Base-by-base conservation (phyloP, 1,140 invertebrate genomes). In the Macrosteles quadrilineatus region DNA sequence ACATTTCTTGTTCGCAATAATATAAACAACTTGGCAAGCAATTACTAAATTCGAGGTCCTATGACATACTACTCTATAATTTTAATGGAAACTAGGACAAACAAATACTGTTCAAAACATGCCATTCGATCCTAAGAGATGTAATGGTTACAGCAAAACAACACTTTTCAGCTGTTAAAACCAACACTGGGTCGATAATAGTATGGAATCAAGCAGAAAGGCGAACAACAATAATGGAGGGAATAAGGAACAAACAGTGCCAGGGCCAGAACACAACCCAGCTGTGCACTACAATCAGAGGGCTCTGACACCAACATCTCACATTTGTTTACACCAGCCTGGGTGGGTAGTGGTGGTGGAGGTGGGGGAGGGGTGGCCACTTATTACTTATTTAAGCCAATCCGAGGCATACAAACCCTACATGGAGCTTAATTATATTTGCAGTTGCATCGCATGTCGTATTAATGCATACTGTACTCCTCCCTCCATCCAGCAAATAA, bases 361-460 rank as follows among this genome's bases (percentile, higher is more conserved):
- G 3, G 14, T 3, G 4, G 47, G 21, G 47, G n/a, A 11, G 47
- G 47, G 21, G 21, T 50, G 47, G 4, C 6, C 3, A 3, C 6
- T 50, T 50, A 21, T 50, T 19, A 50, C 47, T 50, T 50, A 50
- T 50, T 50, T 17, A 50, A 50, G 47, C 21, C 47, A 50, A 50
- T 50, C 21, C 47, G 14, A n/a, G 47, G 14, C 47, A 17, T 17
- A 50, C 47, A 50, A 50, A 50, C 14, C 3, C 14, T 50, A 50
- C 47, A 50, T 4, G 47, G 2, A 21, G 21, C n/a, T 50, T 50
- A 50, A 50, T 50, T 50, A 50, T 50, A 21, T 50, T 50, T 50
- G 47, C 47, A 50, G 47, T 50, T 50, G 47, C 47, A 50, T 21
- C 6, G 47, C 47, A 50, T 50, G 47, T 21, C 47, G n/a, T 50